Base-by-base conservation (phyloP, 2,797 vertebrate genomes). In the Acrossocheilus wenchowensis region DNA sequence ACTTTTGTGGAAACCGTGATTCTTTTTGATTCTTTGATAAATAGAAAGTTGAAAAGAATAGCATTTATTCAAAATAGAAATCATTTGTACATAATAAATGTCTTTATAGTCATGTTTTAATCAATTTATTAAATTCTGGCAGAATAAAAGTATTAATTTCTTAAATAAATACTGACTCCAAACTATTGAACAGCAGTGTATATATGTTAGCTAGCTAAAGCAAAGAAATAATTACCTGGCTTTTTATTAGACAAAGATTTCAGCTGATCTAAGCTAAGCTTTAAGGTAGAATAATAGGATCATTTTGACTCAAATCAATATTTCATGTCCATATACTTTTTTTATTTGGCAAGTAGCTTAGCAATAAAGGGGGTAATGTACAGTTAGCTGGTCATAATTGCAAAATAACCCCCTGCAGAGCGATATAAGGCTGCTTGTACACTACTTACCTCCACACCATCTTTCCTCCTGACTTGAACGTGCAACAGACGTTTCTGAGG, bases 401-500 rank as follows among this genome's bases (percentile, higher is more conserved):
- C 62, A 52, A 73, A 73, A 73, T 48, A 14, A 48, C 48, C 43
- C 80, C 64, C 66, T 54, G 11, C 48, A 62, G 77, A 60, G 36
- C 1, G 52, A 62, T 62, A 17, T 39, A 79, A 79, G 23, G 23
- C 14, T 41, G 21, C 23, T n/a, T 26, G 54, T 17, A 78, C 34
- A 57, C 11, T 66, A 85, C 91, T 93, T 96, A 99, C 98, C 98
- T 89, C 97, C 98, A 94, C 98, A 99, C 82, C 92, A 95, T 90
- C 96, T 97, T 90, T 98, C 97, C 91, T 97, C 97, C 86, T 96
- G 93, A 80, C 97, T 98, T 87, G 97, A 98, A 90, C 97, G 96
- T 88, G 98, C 98, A 83, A 99, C 97, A 17, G 97, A 97, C 88
- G 98, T 95, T 95, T 99, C 98, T 99, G 89, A 82, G 91, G 89